phyloP scores from a whole-genome alignment of 1,140 invertebrate genomes.

The Bradysia coprophila region DNA sequence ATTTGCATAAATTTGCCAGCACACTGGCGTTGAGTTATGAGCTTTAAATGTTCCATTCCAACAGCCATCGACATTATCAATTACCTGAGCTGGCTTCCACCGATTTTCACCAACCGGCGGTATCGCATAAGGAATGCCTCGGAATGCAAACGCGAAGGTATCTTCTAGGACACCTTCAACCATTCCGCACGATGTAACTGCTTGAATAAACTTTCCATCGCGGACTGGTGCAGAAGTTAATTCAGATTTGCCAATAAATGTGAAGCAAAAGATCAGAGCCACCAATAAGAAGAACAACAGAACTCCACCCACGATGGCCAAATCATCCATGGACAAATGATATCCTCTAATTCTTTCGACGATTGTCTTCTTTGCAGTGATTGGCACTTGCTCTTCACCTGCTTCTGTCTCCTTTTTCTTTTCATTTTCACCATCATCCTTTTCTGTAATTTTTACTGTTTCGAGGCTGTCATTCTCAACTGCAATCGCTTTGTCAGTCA shows the following conservation, averaged over 20 bases:
- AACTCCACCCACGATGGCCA: slow-evolving; percentile 26
- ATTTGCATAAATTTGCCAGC: slow-evolving; percentile 44
- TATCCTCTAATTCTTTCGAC: slow-evolving; percentile 15
- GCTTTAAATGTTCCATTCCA: slow-evolving; percentile 59
- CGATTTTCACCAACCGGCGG: slow-evolving; percentile 48
- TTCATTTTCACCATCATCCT: slow-evolving; percentile 5
- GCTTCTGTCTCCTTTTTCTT: slow-evolving; percentile 15
- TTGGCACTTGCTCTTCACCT: slow-evolving; percentile 13
- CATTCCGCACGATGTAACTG: slow-evolving; percentile 55
- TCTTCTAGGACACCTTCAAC: slow-evolving; percentile 60
- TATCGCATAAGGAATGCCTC: slow-evolving; percentile 70
- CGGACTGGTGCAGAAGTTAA: slow-evolving; percentile 28
- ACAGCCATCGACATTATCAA: slow-evolving; percentile 48
- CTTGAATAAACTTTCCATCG: slow-evolving; percentile 47
- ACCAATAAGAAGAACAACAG: slow-evolving; percentile 38
- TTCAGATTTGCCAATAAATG: slow-evolving; percentile 29
- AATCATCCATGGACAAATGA: slow-evolving; percentile 27
- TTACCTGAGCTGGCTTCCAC: slow-evolving; percentile 48
- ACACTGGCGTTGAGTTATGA: slow-evolving; percentile 41
- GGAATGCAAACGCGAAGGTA: slow-evolving; percentile 58
- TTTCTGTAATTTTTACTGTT: slow-evolving; percentile 37
- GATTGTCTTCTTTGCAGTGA: slow-evolving; percentile 8
- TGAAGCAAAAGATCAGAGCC: slow-evolving; percentile 40
- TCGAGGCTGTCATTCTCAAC: slow-evolving; percentile 43
- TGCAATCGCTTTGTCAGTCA: slow-evolving; percentile 23